These are phyloP conservation scores for Dicyrtomina minuta DNA, from an alignment of 2,888 invertebrate genomes.

Conservation along the genomic window DNA sequence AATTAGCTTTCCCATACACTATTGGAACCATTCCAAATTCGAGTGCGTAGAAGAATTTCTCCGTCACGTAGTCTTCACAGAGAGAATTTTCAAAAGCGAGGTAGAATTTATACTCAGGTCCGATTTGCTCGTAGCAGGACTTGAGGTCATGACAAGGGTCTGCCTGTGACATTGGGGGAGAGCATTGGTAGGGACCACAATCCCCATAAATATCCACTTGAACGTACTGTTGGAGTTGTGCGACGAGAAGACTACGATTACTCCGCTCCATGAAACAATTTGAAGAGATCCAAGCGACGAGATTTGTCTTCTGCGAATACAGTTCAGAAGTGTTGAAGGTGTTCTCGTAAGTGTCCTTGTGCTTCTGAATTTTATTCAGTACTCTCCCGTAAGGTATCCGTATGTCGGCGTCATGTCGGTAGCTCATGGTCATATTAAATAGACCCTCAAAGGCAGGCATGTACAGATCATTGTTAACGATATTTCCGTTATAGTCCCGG, in stretches of 20 bases:
- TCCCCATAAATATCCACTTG: slow-evolving; percentile 51
- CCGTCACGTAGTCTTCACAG: slow-evolving; percentile 41
- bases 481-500: not conserved
- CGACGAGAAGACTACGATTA: slow-evolving; percentile 44
- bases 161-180: not conserved
- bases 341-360: too few relatives aligned
- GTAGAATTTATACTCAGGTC: slow-evolving; percentile 44
- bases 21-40: slow-evolving; percentile 47
- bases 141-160: slow-evolving; percentile 6
- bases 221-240: slow-evolving; percentile 47
- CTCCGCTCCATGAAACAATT: slow-evolving; percentile 47
- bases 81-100: slow-evolving; percentile 41
- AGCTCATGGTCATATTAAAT: slow-evolving; percentile 45
- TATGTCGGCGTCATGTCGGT: slow-evolving; percentile 36
- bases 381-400: not conserved
- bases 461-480: not conserved
- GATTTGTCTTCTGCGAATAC: slow-evolving; percentile 18
- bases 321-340: not conserved
- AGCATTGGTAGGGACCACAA: slow-evolving; percentile 41
- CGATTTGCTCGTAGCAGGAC: slow-evolving; percentile 53
- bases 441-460: not conserved
- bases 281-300: slow-evolving; percentile 52
- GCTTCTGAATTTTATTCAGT: not conserved
- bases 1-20: slow-evolving; percentile 55
- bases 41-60: slow-evolving; percentile 40